A percentile compares a stretch with the other conserved stretches of the same genome.
Evolutionary conservation across 2,113 vertebrate genomes (phyloP).

Genomic region (Galbula dea): DNA sequence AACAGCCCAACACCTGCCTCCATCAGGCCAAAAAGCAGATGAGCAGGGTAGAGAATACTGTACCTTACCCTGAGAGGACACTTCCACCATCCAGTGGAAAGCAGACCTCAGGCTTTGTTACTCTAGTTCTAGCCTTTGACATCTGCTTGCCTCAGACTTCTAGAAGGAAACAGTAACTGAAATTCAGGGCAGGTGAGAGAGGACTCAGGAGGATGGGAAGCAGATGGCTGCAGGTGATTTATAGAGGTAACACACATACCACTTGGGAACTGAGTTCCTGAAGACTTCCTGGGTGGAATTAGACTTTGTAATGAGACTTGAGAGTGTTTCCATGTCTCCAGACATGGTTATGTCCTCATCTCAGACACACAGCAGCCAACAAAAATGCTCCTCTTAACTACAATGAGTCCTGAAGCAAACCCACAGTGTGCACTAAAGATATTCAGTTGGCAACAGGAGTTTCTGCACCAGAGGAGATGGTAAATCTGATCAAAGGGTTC

Average conservation of each 20-base stretch:
- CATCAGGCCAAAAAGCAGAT: not conserved
- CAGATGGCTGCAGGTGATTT: not conserved
- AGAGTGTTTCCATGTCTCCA: not conserved
- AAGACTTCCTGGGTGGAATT: not conserved
- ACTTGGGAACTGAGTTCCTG: not conserved
- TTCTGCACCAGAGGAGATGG: not conserved
- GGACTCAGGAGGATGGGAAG: not conserved
- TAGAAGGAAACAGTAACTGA: not conserved
- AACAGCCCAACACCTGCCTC: not conserved
- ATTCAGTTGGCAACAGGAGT: not conserved
- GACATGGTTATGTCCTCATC: not conserved
- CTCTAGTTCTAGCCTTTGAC: not conserved
- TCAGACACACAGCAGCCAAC: not conserved
- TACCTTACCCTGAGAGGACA: accelerated
- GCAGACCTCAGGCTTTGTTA: not conserved
- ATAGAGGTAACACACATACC: not conserved
- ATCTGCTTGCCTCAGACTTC: not conserved
- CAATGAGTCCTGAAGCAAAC: not conserved
- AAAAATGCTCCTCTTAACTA: not conserved
- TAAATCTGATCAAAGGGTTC: not conserved
- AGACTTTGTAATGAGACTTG: not conserved
- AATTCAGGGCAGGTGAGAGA: not conserved
- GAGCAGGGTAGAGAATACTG: not conserved
- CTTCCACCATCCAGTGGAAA: not conserved
- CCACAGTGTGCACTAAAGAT: not conserved